Percentiles rank a stretch among this genome's conserved stretches.
Evolutionary conservation across 2,113 vertebrate species (phyloP).

Genomic region (Sinocyclocheilus anophthalmus): DNA sequence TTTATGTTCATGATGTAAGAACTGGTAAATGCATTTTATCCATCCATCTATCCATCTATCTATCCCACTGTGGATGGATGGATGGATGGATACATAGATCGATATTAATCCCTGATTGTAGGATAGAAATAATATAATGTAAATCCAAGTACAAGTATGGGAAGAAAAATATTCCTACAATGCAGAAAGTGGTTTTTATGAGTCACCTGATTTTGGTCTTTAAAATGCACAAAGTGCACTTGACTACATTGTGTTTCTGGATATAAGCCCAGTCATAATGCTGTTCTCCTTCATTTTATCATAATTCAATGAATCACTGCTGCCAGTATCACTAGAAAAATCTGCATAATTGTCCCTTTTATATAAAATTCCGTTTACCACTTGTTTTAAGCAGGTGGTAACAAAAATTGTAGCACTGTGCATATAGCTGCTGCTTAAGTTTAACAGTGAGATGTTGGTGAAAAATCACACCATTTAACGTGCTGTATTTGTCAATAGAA

Average conservation of each 20-base stretch:
- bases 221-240: constrained; percentile 17
- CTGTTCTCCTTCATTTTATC: not conserved
- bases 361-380: not conserved
- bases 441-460: not conserved
- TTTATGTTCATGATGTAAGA: too few relatives aligned
- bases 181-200: not conserved
- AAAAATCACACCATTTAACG: not conserved
- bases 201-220: not conserved
- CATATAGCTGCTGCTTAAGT: not conserved
- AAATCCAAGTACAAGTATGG: not conserved
- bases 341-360: constrained; percentile 5
- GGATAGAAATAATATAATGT: not conserved
- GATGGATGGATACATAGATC: too few relatives aligned
- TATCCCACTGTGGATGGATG: too few relatives aligned
- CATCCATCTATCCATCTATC: too few relatives aligned
- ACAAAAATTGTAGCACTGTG: not conserved
- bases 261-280: not conserved
- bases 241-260: not conserved
- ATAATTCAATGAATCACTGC: constrained; percentile 20
- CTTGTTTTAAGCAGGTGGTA: not conserved
- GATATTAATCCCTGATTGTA: too few relatives aligned
- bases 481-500: not conserved
- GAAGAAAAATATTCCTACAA: not conserved
- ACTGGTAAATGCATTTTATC: too few relatives aligned
- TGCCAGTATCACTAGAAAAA: not conserved